Evolutionary conservation across 2,113 vertebrate species (phyloP).

Genomic region (Tyrannus savana): DNA sequence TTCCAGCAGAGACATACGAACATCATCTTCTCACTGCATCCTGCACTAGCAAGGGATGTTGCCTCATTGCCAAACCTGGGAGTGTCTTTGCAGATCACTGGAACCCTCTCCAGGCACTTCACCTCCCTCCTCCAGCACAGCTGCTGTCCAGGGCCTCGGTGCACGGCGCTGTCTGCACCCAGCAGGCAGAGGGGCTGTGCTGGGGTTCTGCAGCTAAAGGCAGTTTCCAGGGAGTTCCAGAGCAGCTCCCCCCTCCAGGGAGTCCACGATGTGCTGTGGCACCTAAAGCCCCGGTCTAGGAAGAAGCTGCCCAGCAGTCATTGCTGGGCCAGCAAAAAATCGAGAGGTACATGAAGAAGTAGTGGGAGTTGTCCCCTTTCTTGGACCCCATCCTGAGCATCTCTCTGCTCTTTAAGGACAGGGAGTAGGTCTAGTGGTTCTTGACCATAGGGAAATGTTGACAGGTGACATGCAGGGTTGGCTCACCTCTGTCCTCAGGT

Average conservation of each 20-base stretch:
- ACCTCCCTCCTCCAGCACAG: not conserved
- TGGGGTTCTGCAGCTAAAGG: not conserved
- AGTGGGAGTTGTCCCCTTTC: not conserved
- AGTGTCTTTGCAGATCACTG: accelerated
- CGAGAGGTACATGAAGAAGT: not conserved
- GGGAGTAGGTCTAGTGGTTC: not conserved
- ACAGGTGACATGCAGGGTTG: not conserved
- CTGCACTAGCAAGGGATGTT: not conserved
- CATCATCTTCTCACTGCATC: constrained; percentile 21
- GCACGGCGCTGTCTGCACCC: accelerated
- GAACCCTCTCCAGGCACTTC: not conserved
- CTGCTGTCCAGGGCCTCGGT: accelerated
- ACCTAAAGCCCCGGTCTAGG: not conserved
- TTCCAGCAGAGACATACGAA: constrained; percentile 47
- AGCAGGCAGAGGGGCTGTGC: not conserved
- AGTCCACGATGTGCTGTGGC: accelerated
- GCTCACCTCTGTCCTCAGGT: not conserved
- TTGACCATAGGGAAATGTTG: not conserved
- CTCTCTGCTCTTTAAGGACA: not conserved
- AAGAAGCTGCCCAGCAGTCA: not conserved
- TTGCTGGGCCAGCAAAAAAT: not conserved
- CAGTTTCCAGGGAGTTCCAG: not conserved
- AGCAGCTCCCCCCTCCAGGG: not conserved
- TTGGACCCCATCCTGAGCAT: not conserved
- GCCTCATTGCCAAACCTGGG: not conserved